phyloP scores from a whole-genome alignment of 30 jellyfish, hydroid and myxozoan species.

The Aurelia sp. region DNA sequence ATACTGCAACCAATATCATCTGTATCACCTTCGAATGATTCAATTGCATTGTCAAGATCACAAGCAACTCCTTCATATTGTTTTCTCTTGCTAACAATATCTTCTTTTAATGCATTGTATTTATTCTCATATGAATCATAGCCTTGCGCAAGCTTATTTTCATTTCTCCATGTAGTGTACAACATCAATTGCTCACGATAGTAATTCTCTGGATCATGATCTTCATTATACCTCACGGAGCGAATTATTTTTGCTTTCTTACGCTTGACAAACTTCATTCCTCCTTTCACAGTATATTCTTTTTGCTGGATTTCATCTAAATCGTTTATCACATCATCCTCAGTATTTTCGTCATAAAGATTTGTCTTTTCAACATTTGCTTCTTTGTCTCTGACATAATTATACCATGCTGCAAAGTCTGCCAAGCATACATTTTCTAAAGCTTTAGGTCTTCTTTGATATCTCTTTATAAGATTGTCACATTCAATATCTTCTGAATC shows the following conservation, averaged over 20 bases:
- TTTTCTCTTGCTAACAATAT: background rate
- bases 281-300: background rate
- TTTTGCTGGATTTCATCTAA: background rate
- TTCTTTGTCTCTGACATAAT: background rate
- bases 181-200: constrained; percentile 33
- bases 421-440: constrained; percentile 27
- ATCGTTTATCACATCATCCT: constrained; percentile 12
- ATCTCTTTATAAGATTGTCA: constrained; percentile 23
- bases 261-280: background rate
- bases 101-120: background rate
- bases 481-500: constrained; percentile 18
- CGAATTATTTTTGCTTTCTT: constrained; percentile 7
- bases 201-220: constrained; percentile 10
- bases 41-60: constrained; percentile 2
- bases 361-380: background rate
- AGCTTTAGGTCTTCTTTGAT: constrained; percentile 37
- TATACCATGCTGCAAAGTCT: constrained; percentile 44
- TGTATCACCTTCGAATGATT: background rate
- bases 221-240: background rate
- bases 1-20: background rate
- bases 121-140: constrained; percentile 5
- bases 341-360: constrained; percentile 6
- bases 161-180: constrained; percentile 36
- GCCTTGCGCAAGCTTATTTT: background rate
- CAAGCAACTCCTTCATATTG: background rate